Percentiles rank a stretch among this genome's conserved stretches.
Conservation (phyloP, 2,888 invertebrate species). For the Myathropa florea region DNA sequence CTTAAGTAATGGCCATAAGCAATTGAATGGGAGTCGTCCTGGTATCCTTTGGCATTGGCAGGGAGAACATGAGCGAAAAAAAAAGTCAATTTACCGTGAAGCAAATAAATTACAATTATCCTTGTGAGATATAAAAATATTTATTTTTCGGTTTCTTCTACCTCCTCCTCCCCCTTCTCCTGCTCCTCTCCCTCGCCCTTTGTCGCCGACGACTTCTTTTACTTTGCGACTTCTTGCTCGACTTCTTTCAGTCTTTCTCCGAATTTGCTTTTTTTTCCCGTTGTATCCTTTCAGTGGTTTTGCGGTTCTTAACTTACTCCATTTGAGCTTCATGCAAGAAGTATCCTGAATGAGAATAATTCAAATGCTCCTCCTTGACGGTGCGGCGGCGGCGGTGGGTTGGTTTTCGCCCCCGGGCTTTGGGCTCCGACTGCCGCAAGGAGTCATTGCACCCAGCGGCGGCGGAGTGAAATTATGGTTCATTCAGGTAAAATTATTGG, state of each 20-base stretch:
- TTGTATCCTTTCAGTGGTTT: conserved; percentile 40
- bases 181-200: background rate
- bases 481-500: conserved; percentile 49
- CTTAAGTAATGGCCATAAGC: conserved; percentile 65
- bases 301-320: conserved; percentile 61
- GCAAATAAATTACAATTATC: conserved; percentile 70
- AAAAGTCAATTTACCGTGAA: conserved; percentile 67
- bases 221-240: background rate
- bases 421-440: background rate
- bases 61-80: background rate
- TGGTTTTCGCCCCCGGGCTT: conserved; percentile 8
- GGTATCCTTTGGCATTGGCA: background rate
- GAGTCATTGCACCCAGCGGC: conserved; percentile 54
- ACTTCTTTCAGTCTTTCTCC: conserved; percentile 6
- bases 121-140: conserved; percentile 62
- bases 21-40: conserved; percentile 43
- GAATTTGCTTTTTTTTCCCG: conserved; percentile 1
- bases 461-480: conserved; percentile 25
- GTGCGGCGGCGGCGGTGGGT: background rate
- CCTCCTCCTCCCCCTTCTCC: background rate
- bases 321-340: conserved; percentile 62
- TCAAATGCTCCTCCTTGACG: background rate
- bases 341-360: conserved; percentile 46
- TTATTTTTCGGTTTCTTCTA: conserved; percentile 37
- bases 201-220: background rate